Evolutionary conservation across 1,140 invertebrate genomes (phyloP).

Genomic region (Oscheius sp.): DNA sequence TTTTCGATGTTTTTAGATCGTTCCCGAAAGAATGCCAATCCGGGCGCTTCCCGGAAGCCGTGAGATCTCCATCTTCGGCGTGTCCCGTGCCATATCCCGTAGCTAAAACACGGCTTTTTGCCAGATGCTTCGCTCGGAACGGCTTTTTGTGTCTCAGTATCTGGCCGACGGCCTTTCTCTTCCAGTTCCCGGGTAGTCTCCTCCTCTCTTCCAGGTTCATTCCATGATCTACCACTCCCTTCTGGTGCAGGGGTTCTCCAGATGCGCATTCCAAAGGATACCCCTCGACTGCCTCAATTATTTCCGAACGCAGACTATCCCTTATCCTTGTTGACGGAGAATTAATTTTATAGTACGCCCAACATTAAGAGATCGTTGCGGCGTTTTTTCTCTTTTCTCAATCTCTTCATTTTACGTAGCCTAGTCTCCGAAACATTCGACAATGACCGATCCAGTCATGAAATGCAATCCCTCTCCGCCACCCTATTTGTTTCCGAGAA

Average conservation of each 20-base stretch:
- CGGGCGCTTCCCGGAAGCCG: not conserved
- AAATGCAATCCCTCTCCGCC: too few relatives aligned
- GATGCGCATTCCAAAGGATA: not conserved
- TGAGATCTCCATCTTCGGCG: too few relatives aligned
- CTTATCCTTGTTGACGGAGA: too few relatives aligned
- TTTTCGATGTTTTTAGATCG: too few relatives aligned
- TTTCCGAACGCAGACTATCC: too few relatives aligned
- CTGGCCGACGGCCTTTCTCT: slow-evolving; percentile 1
- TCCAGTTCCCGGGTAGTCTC: not conserved
- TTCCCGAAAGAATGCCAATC: not conserved
- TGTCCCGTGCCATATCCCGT: not conserved
- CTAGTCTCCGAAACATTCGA: too few relatives aligned
- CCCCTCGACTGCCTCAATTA: not conserved
- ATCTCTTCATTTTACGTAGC: too few relatives aligned
- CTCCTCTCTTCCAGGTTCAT: not conserved
- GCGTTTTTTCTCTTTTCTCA: too few relatives aligned
- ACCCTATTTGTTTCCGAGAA: not conserved
- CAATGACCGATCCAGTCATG: too few relatives aligned
- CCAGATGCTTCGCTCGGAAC: not conserved
- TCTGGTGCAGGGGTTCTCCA: not conserved
- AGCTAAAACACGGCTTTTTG: not conserved
- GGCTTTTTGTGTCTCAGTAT: not conserved
- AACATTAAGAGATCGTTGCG: too few relatives aligned
- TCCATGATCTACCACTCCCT: too few relatives aligned
- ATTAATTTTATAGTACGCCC: too few relatives aligned